These are phyloP conservation scores for Timandra comae DNA, from an alignment of 2,888 invertebrate genomes.

Conservation along the genomic window DNA sequence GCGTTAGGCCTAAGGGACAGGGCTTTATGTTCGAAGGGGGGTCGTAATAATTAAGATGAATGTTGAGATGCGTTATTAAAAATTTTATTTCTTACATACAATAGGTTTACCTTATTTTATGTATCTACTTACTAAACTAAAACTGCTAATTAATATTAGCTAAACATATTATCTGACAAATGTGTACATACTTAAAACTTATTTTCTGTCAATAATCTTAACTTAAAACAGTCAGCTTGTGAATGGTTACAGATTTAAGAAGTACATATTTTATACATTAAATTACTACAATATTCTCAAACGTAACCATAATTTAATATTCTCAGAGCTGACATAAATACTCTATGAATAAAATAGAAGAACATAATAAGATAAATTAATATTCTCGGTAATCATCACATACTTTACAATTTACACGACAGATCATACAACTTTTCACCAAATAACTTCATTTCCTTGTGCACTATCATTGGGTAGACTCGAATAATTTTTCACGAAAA, in stretches of 20 bases:
- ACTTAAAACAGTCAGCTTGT: conserved; percentile 50
- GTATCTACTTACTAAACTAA: conserved; percentile 50
- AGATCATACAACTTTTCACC: conserved; percentile 34
- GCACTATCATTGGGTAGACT: conserved; percentile 73
- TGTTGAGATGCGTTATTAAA: conserved; percentile 46
- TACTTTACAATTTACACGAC: conserved; percentile 63
- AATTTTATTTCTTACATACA: conserved; percentile 73
- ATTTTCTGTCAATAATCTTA: conserved; percentile 41
- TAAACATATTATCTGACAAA: conserved; percentile 66
- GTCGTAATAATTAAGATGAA: background rate
- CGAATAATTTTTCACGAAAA: conserved; percentile 89
- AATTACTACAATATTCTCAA: conserved; percentile 47
- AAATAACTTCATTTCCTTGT: conserved; percentile 13
- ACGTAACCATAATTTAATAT: conserved; percentile 49
- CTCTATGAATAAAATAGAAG: conserved; percentile 19
- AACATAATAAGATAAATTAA: conserved; percentile 53
- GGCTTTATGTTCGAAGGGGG: no score
- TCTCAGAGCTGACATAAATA: conserved; percentile 33
- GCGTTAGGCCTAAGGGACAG: no score
- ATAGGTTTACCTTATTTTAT: conserved; percentile 67
- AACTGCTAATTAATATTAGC: conserved; percentile 64
- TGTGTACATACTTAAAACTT: conserved; percentile 51
- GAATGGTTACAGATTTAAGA: conserved; percentile 45
- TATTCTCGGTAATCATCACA: conserved; percentile 63
- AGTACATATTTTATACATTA: conserved; percentile 64